Percentiles rank a stretch among this genome's conserved stretches.
Conservation (phyloP, 2,113 vertebrate genomes). For the Alaudala cheleensis region DNA sequence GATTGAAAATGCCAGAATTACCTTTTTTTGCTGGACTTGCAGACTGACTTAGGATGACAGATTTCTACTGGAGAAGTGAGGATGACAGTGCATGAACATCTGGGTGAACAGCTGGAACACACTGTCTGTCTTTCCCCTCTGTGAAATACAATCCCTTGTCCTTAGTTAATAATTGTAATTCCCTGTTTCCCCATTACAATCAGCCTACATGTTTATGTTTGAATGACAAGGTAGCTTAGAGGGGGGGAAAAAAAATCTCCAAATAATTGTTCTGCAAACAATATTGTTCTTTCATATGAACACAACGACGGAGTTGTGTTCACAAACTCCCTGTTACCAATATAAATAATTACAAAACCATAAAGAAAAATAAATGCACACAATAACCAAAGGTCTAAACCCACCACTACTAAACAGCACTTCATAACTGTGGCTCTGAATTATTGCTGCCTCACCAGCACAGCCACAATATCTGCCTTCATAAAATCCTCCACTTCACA, state of each 20-base stretch:
- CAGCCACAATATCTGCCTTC: not conserved
- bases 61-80: not conserved
- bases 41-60: not conserved
- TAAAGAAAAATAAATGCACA: not conserved
- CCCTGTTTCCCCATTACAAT: not conserved
- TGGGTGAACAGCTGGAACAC: not conserved
- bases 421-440: conserved; percentile 19
- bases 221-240: not conserved
- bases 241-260: not conserved
- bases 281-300: not conserved
- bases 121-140: not conserved
- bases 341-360: conserved; percentile 31
- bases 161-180: not conserved
- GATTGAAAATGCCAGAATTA: not conserved
- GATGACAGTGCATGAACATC: not conserved
- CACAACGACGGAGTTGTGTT: not conserved
- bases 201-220: not conserved
- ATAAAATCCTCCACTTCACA: not conserved
- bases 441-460: conserved; percentile 21
- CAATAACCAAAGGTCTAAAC: conserved; percentile 1
- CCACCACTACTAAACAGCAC: not conserved
- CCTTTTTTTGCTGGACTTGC: not conserved
- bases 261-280: conserved; percentile 7
- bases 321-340: not conserved
- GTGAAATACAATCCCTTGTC: not conserved